Evolutionary conservation across 2,888 invertebrate genomes (phyloP).

Genomic region (Ichneumoninae sp.): DNA sequence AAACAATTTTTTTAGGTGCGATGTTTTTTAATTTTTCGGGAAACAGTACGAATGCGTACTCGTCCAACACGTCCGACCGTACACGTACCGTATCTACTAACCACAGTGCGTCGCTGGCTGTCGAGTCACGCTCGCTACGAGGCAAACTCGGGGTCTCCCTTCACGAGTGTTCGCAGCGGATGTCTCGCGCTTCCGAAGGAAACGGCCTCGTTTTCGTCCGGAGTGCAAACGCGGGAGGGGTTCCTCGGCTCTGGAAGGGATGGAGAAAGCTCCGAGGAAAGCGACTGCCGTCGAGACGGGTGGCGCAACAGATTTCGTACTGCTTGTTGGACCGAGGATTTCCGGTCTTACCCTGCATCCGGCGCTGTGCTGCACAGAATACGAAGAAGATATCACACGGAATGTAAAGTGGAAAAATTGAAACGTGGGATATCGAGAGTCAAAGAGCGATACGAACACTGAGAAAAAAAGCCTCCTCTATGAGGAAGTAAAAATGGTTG

Average conservation of each 20-base stretch:
- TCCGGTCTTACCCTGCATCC: background rate
- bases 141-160: background rate
- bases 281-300: background rate
- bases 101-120: background rate
- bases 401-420: background rate
- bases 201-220: conserved; percentile 11
- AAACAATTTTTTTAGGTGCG: background rate
- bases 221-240: background rate
- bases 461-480: too few species aligned
- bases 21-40: background rate
- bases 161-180: conserved; percentile 12
- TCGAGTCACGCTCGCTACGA: background rate
- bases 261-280: background rate
- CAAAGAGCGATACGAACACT: background rate
- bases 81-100: conserved; percentile 7
- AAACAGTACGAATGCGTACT: background rate
- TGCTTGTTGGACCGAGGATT: conserved; percentile 3
- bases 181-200: conserved; percentile 14
- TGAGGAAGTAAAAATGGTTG: background rate
- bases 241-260: background rate
- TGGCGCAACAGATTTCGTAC: conserved; percentile 23
- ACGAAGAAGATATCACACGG: background rate
- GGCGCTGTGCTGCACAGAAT: background rate
- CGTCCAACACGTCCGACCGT: background rate
- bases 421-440: background rate